Conservation (phyloP, 2,797 vertebrate genomes). For the Lagocephalus sceleratus region DNA sequence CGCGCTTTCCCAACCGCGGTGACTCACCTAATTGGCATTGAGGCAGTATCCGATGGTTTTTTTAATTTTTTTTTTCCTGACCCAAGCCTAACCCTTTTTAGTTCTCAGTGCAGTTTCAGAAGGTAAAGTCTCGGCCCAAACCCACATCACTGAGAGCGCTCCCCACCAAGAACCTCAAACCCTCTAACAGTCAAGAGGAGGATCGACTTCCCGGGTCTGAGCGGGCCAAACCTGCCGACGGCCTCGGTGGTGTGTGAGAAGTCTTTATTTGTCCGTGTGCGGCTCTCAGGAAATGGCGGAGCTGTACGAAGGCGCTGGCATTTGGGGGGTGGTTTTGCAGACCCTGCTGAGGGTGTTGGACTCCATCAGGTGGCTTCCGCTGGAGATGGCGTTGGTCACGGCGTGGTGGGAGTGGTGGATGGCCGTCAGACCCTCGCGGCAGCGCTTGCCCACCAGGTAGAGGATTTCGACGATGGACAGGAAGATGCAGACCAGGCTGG, state of each 20-base stretch:
- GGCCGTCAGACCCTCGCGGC: constrained; percentile 50
- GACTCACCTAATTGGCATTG: constrained; percentile 48
- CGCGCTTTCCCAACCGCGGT: constrained; percentile 25
- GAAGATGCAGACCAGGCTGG: constrained; percentile 80
- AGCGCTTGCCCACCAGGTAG: constrained; percentile 84
- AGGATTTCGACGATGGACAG: constrained; percentile 81
- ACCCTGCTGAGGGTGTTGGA: constrained; percentile 23
- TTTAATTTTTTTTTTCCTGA: neutral
- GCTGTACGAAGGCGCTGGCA: constrained; percentile 57
- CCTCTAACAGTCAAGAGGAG: constrained; percentile 6
- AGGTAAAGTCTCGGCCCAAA: constrained; percentile 5
- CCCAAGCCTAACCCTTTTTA: neutral
- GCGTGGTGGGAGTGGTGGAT: constrained; percentile 26
- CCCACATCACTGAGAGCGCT: constrained; percentile 21
- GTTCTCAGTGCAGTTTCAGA: constrained; percentile 3
- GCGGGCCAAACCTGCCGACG: constrained; percentile 6
- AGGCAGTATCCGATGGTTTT: constrained; percentile 7
- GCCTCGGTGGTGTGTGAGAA: constrained; percentile 22
- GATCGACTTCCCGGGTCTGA: constrained; percentile 11
- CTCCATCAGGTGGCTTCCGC: constrained; percentile 51
- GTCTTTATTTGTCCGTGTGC: constrained; percentile 15
- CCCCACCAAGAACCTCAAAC: constrained; percentile 13
- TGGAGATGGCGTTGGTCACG: constrained; percentile 46
- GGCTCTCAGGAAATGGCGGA: constrained; percentile 23
- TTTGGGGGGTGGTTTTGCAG: constrained; percentile 29